Percentiles rank a stretch among this genome's conserved stretches.
phyloP scores from a whole-genome alignment of 2,888 invertebrate genomes.

The Ethmia dodecea region DNA sequence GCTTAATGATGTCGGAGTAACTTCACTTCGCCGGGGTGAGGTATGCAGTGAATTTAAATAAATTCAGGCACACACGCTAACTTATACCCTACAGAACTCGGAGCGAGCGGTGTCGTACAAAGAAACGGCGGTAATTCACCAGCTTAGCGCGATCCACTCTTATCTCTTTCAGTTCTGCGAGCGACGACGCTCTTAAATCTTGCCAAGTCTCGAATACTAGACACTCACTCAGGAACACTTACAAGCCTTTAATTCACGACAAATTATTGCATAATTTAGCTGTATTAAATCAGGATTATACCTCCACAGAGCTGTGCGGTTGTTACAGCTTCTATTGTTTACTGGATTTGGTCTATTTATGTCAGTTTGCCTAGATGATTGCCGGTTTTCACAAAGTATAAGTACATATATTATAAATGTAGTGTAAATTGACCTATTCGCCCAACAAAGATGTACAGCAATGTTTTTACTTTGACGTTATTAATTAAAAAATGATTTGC shows the following conservation, averaged over 20 bases:
- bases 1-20: constrained; percentile 60
- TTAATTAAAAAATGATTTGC: too few species aligned
- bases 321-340: constrained; percentile 22
- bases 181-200: constrained; percentile 57
- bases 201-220: constrained; percentile 43
- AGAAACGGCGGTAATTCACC: constrained; percentile 54
- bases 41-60: constrained; percentile 57
- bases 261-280: constrained; percentile 55
- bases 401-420: too few species aligned
- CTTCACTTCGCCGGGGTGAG: constrained; percentile 37
- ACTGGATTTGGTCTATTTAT: constrained; percentile 21
- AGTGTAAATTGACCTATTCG: too few species aligned
- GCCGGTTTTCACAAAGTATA: too few species aligned
- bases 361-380: too few species aligned
- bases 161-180: constrained; percentile 55
- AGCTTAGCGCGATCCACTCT: constrained; percentile 53
- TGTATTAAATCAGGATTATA: constrained; percentile 31
- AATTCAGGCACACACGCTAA: constrained; percentile 43
- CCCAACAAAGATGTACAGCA: too few species aligned
- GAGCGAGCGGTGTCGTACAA: constrained; percentile 36
- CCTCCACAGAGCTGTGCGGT: constrained; percentile 22
- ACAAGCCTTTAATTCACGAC: constrained; percentile 55
- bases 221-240: constrained; percentile 45
- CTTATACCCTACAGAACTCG: constrained; percentile 34
- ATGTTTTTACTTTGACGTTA: too few species aligned